phyloP scores from a whole-genome alignment of 2,888 invertebrate genomes.

The Stictocephala bisonia region DNA sequence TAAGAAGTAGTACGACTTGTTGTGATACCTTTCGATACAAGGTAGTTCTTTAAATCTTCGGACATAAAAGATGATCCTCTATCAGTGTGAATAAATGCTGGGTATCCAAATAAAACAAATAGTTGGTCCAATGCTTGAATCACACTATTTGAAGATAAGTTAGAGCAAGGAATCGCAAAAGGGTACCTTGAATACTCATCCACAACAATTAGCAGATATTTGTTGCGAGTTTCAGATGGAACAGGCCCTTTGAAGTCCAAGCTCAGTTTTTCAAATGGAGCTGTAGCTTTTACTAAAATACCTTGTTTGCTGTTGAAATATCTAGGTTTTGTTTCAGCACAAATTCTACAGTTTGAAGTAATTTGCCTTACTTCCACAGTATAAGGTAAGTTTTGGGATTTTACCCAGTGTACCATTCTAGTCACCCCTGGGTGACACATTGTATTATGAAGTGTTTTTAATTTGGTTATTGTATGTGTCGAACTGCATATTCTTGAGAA shows the following conservation, averaged over 20 bases:
- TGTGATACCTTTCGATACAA: slow-evolving; percentile 48
- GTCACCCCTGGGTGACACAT: too few relatives aligned
- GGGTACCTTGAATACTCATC: slow-evolving; percentile 51
- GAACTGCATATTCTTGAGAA: not conserved
- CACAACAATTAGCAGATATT: slow-evolving; percentile 49
- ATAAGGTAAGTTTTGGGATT: too few relatives aligned
- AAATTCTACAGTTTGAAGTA: too few relatives aligned
- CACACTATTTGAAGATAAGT: slow-evolving; percentile 48
- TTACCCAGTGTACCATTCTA: too few relatives aligned
- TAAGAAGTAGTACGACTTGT: slow-evolving; percentile 53
- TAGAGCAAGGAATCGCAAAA: slow-evolving; percentile 5
- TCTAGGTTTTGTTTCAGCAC: too few relatives aligned
- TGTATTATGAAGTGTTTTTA: not conserved
- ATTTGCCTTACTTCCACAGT: too few relatives aligned
- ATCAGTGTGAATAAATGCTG: slow-evolving; percentile 54
- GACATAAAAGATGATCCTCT: slow-evolving; percentile 53
- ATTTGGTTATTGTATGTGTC: not conserved
- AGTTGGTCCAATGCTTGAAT: slow-evolving; percentile 47
- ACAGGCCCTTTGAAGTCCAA: not conserved
- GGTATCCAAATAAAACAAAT: slow-evolving; percentile 52
- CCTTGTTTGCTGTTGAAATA: too few relatives aligned
- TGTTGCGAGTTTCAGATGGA: not conserved
- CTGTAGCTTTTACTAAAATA: too few relatives aligned
- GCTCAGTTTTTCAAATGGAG: not conserved
- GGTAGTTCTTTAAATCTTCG: slow-evolving; percentile 48